These are phyloP conservation scores for Sarcophilus harrisii DNA, from an alignment of 2,797 vertebrate genomes.

Conservation along the genomic window DNA sequence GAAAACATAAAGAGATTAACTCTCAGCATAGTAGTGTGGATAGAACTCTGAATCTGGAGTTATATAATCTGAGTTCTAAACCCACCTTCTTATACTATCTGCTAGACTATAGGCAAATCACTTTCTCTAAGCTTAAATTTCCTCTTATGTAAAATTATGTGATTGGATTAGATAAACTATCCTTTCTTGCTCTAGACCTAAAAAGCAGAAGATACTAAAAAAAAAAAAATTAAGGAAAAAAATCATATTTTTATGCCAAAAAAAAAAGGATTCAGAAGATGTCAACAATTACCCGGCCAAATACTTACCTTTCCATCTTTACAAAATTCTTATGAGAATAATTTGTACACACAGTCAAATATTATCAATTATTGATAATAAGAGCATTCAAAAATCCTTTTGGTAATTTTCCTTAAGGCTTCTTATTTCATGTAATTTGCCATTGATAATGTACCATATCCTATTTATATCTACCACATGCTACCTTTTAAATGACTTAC, in stretches of 20 bases:
- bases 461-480: background rate
- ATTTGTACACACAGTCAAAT: background rate
- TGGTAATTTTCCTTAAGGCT: background rate
- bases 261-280: background rate
- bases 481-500: background rate
- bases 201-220: background rate
- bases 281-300: background rate
- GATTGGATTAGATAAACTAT: background rate
- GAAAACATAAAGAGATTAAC: background rate
- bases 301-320: background rate
- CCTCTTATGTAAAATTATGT: background rate
- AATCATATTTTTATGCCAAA: background rate
- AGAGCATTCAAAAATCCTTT: background rate
- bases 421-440: background rate
- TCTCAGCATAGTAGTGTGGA: background rate
- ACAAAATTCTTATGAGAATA: background rate
- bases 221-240: background rate
- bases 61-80: background rate
- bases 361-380: background rate
- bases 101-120: background rate
- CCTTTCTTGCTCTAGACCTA: background rate
- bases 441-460: background rate
- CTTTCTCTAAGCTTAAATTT: background rate
- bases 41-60: background rate
- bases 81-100: background rate